These are phyloP conservation scores for Eubucco bourcierii DNA, from an alignment of 2,113 vertebrate species.

Conservation along the genomic window DNA sequence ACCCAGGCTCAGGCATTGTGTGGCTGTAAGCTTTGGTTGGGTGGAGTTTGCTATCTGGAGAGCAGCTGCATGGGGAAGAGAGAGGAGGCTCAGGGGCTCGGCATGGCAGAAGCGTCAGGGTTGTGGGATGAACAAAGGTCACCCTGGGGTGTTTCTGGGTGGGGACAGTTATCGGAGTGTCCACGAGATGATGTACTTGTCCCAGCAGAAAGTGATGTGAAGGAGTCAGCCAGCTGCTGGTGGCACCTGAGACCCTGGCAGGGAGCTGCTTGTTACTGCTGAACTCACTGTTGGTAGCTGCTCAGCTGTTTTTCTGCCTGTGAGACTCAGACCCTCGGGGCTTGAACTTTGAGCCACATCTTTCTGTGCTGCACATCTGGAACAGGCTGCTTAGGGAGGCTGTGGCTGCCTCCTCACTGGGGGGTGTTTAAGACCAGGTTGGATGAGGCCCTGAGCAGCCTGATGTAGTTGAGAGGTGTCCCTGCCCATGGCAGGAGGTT, in stretches of 20 bases:
- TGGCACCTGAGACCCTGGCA: neutral
- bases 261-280: neutral
- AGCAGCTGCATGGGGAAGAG: neutral
- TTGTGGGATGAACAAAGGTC: too few relatives aligned
- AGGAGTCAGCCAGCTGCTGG: neutral
- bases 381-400: too few relatives aligned
- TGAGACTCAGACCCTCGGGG: neutral
- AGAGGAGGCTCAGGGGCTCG: neutral
- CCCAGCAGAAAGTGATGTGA: neutral
- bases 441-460: too few relatives aligned
- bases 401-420: too few relatives aligned
- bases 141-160: neutral
- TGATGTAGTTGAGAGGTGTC: too few relatives aligned
- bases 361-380: neutral
- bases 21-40: neutral
- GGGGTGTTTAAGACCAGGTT: too few relatives aligned
- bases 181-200: neutral
- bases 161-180: neutral
- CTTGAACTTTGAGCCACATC: neutral
- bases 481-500: too few relatives aligned
- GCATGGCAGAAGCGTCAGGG: neutral
- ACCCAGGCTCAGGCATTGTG: neutral
- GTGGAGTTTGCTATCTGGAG: neutral
- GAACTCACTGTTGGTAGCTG: neutral
- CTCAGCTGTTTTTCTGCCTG: neutral